Evolutionary conservation across 2,797 vertebrate species (phyloP).

Genomic region (Avahi laniger): DNA sequence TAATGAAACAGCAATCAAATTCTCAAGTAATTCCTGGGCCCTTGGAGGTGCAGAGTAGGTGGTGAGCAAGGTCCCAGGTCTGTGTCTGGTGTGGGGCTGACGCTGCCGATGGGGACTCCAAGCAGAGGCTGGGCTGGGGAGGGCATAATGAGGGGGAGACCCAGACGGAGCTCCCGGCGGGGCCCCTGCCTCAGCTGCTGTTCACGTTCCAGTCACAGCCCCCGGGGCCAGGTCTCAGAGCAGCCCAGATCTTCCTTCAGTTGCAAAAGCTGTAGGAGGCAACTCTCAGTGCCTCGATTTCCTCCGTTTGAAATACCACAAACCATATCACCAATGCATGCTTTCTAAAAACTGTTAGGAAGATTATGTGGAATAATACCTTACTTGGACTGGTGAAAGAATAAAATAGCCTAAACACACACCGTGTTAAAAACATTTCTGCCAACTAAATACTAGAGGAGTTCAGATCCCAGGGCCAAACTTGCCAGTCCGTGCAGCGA

Average conservation of each 20-base stretch:
- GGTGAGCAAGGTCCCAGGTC: accelerated
- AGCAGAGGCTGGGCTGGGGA: background rate
- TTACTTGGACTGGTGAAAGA: background rate
- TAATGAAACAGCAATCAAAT: background rate
- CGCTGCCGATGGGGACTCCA: background rate
- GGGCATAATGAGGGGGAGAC: too few species aligned
- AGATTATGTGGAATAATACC: background rate
- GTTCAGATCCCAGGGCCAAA: background rate
- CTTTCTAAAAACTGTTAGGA: background rate
- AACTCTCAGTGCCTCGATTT: background rate
- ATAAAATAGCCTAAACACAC: background rate
- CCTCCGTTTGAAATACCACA: background rate
- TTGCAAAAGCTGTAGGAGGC: background rate
- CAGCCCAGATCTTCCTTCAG: background rate
- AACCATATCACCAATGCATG: background rate
- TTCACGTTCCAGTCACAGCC: accelerated
- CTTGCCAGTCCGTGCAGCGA: background rate
- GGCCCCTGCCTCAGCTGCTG: background rate
- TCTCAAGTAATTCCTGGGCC: background rate
- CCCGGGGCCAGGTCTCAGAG: background rate
- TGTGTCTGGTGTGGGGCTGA: background rate
- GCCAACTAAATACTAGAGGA: background rate
- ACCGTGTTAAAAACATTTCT: background rate
- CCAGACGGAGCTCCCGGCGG: accelerated
- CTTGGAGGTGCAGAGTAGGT: background rate